Evolutionary conservation across 2,113 vertebrate genomes (phyloP).

Genomic region (Rhodinocichla rosea): DNA sequence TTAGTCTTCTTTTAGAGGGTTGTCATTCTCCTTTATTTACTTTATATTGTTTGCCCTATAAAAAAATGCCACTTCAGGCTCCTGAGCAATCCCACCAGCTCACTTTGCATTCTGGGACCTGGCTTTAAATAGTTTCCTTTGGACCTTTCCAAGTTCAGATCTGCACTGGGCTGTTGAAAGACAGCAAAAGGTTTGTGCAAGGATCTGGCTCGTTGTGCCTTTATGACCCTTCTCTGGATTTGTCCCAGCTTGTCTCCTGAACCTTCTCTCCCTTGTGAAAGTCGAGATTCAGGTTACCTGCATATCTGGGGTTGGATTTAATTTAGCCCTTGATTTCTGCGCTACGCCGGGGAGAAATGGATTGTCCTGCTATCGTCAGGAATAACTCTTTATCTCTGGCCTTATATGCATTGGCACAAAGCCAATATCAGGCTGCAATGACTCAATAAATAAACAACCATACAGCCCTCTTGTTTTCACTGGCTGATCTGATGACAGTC

Average conservation of each 20-base stretch:
- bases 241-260: constrained; percentile 48
- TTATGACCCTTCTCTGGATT: constrained; percentile 41
- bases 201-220: constrained; percentile 24
- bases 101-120: constrained; percentile 35
- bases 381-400: constrained; percentile 38
- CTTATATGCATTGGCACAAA: constrained; percentile 22
- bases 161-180: constrained; percentile 14
- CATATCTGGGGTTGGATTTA: neutral
- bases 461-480: constrained; percentile 44
- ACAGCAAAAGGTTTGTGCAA: neutral
- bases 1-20: neutral
- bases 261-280: constrained; percentile 24
- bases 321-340: neutral
- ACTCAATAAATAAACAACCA: constrained; percentile 64
- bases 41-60: constrained; percentile 47
- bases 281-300: constrained; percentile 35
- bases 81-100: neutral
- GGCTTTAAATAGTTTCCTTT: constrained; percentile 44
- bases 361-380: neutral
- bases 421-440: constrained; percentile 41
- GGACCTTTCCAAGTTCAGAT: constrained; percentile 50
- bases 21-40: constrained; percentile 50
- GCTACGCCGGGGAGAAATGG: neutral
- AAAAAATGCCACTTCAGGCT: constrained; percentile 45
- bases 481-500: constrained; percentile 53